phyloP scores from a whole-genome alignment of 2,113 vertebrate species.

The Vombatus ursinus region DNA sequence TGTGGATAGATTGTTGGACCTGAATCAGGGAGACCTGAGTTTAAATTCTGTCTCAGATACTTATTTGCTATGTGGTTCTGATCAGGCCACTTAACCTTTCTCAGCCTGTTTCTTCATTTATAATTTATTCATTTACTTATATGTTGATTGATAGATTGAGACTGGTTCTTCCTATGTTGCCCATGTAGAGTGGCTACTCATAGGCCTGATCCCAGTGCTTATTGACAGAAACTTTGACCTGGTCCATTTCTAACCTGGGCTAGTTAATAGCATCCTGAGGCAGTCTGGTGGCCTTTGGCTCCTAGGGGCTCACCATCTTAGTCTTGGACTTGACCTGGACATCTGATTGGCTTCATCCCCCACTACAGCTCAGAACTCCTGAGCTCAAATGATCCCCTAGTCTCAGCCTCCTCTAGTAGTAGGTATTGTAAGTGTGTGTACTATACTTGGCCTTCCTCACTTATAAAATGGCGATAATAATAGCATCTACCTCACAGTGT shows the following conservation, averaged over 20 bases:
- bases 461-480: too few species aligned
- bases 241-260: too few species aligned
- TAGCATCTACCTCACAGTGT: too few species aligned
- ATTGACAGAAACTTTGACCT: background rate
- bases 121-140: background rate
- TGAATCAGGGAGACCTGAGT: background rate
- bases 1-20: background rate
- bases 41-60: background rate
- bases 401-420: background rate
- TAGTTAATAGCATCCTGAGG: too few species aligned
- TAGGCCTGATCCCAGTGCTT: background rate
- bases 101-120: background rate
- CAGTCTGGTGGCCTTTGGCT: background rate
- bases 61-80: background rate
- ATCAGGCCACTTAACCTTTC: background rate
- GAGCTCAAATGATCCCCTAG: background rate
- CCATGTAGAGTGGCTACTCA: background rate
- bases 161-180: background rate
- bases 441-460: background rate
- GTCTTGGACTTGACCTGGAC: background rate
- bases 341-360: background rate
- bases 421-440: background rate
- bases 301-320: background rate
- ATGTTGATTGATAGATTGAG: background rate
- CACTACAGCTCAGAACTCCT: background rate